A percentile compares a stretch with the other conserved stretches of the same genome.
phyloP scores from a whole-genome alignment of 2,113 vertebrate genomes.

The Chaetodon trifascialis region DNA sequence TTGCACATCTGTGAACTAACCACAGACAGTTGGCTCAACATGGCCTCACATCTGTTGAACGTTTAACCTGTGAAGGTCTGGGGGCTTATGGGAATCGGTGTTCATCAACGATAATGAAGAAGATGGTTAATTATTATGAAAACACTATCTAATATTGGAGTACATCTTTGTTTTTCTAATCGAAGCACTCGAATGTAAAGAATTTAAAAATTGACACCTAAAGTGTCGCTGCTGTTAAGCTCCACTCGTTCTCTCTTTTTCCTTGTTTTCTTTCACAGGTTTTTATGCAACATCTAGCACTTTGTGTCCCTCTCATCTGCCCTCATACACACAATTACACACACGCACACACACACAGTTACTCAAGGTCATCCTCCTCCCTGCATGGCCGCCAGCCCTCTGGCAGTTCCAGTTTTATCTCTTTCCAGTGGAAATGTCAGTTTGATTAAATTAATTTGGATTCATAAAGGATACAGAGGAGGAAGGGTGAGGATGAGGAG shows the following conservation, averaged over 20 bases:
- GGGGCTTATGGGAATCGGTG: no score
- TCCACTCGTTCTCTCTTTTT: not conserved
- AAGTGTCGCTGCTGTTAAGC: not conserved
- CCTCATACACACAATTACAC: not conserved
- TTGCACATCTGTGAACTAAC: no score
- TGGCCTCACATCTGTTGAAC: no score
- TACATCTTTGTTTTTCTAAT: no score
- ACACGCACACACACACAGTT: constrained; percentile 15
- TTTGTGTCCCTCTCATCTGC: not conserved
- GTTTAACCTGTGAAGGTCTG: no score
- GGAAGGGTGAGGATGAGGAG: constrained; percentile 1
- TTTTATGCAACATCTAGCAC: not conserved
- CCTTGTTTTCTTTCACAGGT: not conserved
- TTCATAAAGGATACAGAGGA: constrained; percentile 19
- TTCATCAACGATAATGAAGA: no score
- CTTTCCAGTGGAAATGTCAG: constrained; percentile 44
- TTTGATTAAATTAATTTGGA: constrained; percentile 22
- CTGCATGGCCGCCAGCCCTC: not conserved
- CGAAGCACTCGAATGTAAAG: not conserved
- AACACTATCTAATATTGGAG: not conserved
- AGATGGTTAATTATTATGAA: not conserved
- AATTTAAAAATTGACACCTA: not conserved
- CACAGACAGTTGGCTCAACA: no score
- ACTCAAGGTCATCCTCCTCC: constrained; percentile 13
- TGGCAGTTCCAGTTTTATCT: constrained; percentile 46